Base-by-base conservation (phyloP, 2,888 invertebrate species). In the Eumacrocentrus americanus region DNA sequence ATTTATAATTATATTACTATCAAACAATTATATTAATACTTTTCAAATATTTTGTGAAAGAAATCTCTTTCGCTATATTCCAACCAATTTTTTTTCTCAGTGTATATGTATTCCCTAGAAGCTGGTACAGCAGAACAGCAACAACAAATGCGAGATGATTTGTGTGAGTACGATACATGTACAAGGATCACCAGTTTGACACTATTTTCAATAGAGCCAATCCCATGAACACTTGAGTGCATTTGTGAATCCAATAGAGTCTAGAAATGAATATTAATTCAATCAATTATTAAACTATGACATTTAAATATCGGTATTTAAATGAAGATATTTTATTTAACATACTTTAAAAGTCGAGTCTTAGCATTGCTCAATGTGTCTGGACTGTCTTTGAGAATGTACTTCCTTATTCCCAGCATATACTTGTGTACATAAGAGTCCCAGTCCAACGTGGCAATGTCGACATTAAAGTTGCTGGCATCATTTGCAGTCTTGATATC, bases 351-450 rank as follows among this genome's bases (percentile, higher is more conserved):
- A 48, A 91, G 79, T 77, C 89, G 89, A 56, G 81, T 84, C 69
- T 87, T 84, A 0, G 91, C 91, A 9, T 82, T 81, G 0, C 85
- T 85, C 63, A 92, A 73, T 6, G 88, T 88, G 6, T 87, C 86
- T 0, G 87, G 80, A 14, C 86, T 85, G 69, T 95, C 94, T 70
- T 92, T 92, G 14, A 94, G 79, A n/a, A 94, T 86, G 70, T 87
- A 95, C 65, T 88, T 87, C 59, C 95, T 85, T 42, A 95, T 92
- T 0, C 95, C 96, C 66, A 92, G 82, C 81, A 93, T 88, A 71
- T 94, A 95, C 7, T 88, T 85, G 29, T 89, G 88, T 14, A 95
- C 85, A 72, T 95, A 96, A 0, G 85, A 81, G 48, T 91, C 88
- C 91, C 95, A 96, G 67, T 89, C 83, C 60, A 94, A 83, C 3